Conservation (phyloP, 1,140 invertebrate species). For the Charaxes varanes region DNA sequence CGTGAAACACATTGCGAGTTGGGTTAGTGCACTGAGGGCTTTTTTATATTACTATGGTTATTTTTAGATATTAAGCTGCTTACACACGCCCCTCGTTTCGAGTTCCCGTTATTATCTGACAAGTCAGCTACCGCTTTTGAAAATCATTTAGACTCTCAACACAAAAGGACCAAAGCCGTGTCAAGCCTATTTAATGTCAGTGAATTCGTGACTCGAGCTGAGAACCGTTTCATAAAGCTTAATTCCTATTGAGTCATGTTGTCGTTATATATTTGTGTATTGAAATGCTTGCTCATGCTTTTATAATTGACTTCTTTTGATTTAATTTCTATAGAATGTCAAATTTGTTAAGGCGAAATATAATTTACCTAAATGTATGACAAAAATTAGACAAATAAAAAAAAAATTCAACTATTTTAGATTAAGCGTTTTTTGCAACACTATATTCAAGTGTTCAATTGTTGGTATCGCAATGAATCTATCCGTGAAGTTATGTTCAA, state of each 20-base stretch:
- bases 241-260: constrained; percentile 33
- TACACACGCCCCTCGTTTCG: constrained; percentile 1
- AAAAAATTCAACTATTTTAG: too few relatives aligned
- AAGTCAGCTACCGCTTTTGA: constrained; percentile 20
- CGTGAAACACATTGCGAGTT: too few relatives aligned
- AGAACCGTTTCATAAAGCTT: constrained; percentile 30
- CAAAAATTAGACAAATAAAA: too few relatives aligned
- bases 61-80: neutral
- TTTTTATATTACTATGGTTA: too few relatives aligned
- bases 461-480: too few relatives aligned
- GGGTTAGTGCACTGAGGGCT: too few relatives aligned
- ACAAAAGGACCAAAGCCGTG: constrained; percentile 19
- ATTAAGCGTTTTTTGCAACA: too few relatives aligned
- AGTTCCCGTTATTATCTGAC: constrained; percentile 3
- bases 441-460: too few relatives aligned
- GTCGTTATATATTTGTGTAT: constrained; percentile 22
- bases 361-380: too few relatives aligned
- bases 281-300: constrained; percentile 39
- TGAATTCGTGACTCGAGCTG: constrained; percentile 24
- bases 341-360: too few relatives aligned
- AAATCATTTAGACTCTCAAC: constrained; percentile 26
- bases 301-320: constrained; percentile 48
- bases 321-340: constrained; percentile 28
- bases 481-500: too few relatives aligned
- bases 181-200: constrained; percentile 17